Evolutionary conservation across 2,113 vertebrate genomes (phyloP).

Genomic region (Paraplagusia blochii): DNA sequence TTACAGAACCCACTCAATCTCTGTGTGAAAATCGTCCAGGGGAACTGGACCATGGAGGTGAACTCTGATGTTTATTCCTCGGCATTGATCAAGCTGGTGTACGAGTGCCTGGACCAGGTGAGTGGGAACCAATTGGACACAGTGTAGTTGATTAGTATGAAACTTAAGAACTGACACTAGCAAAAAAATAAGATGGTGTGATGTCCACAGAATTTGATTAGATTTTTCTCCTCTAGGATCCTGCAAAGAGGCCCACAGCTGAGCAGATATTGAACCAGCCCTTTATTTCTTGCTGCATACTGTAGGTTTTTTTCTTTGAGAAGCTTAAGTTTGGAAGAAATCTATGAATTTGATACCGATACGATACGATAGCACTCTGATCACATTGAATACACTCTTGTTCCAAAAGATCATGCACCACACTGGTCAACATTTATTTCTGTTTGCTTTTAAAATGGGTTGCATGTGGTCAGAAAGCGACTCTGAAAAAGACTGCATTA

Average conservation of each 20-base stretch:
- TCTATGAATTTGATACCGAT: too few species aligned
- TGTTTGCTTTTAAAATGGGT: too few species aligned
- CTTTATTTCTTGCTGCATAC: slow-evolving; percentile 80
- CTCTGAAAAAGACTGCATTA: too few species aligned
- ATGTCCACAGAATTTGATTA: slow-evolving; percentile 11
- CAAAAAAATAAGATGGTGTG: not conserved
- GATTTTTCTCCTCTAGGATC: slow-evolving; percentile 81
- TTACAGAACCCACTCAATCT: slow-evolving; percentile 93
- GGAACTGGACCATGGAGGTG: slow-evolving; percentile 94
- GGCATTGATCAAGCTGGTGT: slow-evolving; percentile 87
- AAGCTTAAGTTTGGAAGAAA: too few species aligned
- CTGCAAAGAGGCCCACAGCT: slow-evolving; percentile 89
- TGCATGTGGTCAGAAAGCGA: too few species aligned
- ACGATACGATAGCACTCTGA: too few species aligned
- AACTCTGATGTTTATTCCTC: slow-evolving; percentile 85
- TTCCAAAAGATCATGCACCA: too few species aligned
- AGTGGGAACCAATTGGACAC: slow-evolving; percentile 29
- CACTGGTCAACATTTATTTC: too few species aligned
- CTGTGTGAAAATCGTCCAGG: slow-evolving; percentile 98
- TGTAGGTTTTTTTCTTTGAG: slow-evolving; percentile 75
- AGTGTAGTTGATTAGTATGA: not conserved
- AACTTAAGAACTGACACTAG: not conserved
- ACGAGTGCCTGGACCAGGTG: slow-evolving; percentile 91
- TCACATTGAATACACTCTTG: too few species aligned
- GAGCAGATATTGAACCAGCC: slow-evolving; percentile 86